Evolutionary conservation across 2,797 vertebrate genomes (phyloP).

Genomic region (Podarcis siculus): DNA sequence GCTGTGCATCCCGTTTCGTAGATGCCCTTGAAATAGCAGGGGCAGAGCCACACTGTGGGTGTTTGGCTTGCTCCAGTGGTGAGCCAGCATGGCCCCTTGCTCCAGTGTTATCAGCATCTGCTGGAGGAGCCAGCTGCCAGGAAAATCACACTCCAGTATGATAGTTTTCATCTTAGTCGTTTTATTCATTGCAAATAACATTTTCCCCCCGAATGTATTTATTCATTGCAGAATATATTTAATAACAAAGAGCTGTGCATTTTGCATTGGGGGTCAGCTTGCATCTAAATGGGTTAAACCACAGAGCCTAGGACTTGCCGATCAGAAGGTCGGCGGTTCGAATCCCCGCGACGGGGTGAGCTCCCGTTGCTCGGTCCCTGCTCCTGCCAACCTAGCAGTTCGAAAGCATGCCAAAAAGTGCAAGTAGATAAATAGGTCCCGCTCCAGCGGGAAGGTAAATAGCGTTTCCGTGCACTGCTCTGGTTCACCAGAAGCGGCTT

Average conservation of each 20-base stretch:
- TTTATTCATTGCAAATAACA: not conserved
- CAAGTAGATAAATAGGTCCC: no score
- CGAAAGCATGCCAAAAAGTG: no score
- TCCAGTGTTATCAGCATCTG: conserved; percentile 20
- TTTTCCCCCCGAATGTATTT: not conserved
- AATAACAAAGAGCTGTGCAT: not conserved
- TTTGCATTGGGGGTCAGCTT: conserved; percentile 4
- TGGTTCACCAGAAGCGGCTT: no score
- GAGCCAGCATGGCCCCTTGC: conserved; percentile 1
- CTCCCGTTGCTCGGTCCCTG: no score
- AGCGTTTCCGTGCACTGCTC: no score
- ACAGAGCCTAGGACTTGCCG: no score
- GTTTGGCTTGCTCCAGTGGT: not conserved
- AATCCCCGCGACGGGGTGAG: no score
- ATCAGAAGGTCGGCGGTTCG: no score
- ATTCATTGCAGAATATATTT: not conserved
- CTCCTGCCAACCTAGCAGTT: no score
- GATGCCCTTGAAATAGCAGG: conserved; percentile 35
- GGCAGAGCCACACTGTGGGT: not conserved
- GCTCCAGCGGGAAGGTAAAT: no score
- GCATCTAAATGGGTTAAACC: not conserved
- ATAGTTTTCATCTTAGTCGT: not conserved
- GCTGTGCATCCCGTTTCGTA: conserved; percentile 20
- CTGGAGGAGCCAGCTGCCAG: conserved; percentile 39
- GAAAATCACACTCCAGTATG: conserved; percentile 32